Base-by-base conservation (phyloP, 2,888 invertebrate species). In the Sinelater perroti region DNA sequence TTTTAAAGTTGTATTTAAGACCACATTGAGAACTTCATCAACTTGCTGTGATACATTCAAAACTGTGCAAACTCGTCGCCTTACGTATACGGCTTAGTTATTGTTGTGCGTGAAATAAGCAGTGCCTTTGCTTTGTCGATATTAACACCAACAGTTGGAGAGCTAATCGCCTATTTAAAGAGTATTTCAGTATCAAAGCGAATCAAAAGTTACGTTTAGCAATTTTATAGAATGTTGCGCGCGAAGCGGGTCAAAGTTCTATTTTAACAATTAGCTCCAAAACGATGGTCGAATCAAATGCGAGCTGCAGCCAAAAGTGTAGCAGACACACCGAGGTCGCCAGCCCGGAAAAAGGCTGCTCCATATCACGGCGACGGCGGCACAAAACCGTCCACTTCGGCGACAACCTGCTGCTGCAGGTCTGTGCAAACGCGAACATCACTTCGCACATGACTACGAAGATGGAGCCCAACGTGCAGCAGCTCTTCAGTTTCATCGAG, bases 301-400 rank as follows among this genome's bases (percentile, higher is more conserved):
- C 72, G 20, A 72, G 72, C 53, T 76, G 77, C 67, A 63, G 70
- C 18, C 74, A 71, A 59, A 75, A 75, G 63, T 76, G 76, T 65
- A 70, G 67, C 50, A 67, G 72, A 40, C 72, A 73, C 56, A 71
- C 62, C 45, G 74, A 71, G 16, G 73, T 79, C 72, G 75, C 79
- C 69, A 63, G 73, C 66, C 72, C 79, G 70, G 76, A 77, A 69
- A 77, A 73, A 65, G 67, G 72, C 66, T 70, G 67, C 60, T 69
- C 76, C 49, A 81, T 87, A 73, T 86, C 87, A 58, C 86, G 88
- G 49, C 83, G 89, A 55, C 83, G 89, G 51, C 84, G 89, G 56
- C 89, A 89, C 79, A 89, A 89, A 78, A 89, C 89, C 44, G 89
- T 90, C 45, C 89, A 89, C 77, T 90, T 90, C 73, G 89, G 89